Conservation (phyloP, 2,797 vertebrate genomes). For the Tokudaia muenninki region DNA sequence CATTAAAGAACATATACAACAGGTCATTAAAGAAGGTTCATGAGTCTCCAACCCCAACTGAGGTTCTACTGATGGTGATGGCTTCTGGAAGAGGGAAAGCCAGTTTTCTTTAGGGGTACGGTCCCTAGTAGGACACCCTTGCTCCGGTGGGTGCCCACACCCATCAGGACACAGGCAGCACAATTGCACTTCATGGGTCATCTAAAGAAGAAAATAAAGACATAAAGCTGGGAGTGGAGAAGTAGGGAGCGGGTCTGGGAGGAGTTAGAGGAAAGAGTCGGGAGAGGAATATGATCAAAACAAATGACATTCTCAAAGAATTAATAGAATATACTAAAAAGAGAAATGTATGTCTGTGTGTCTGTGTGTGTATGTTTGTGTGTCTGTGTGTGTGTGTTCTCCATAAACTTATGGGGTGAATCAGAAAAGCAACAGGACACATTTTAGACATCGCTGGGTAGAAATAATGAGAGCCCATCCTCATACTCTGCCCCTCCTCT, state of each 20-base stretch:
- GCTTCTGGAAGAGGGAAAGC: not conserved
- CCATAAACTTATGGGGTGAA: not conserved
- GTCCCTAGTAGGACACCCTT: not conserved
- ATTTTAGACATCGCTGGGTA: too few species aligned
- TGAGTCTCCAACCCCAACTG: not conserved
- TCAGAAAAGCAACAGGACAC: not conserved
- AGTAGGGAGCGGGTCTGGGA: not conserved
- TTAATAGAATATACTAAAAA: not conserved
- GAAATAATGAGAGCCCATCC: accelerated
- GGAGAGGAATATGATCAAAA: not conserved
- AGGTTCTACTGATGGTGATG: too few species aligned
- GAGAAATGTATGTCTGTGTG: not conserved
- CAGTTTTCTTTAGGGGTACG: not conserved
- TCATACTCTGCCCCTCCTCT: not conserved
- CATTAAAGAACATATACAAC: not conserved
- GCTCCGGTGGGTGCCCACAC: not conserved
- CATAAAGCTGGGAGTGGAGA: not conserved
- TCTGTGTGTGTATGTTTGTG: not conserved
- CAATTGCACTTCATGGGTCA: not conserved
- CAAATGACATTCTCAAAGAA: not conserved
- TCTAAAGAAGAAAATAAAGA: not conserved
- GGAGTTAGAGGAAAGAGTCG: not conserved
- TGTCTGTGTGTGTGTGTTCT: too few species aligned
- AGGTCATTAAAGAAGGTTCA: not conserved
- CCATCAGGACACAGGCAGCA: not conserved